A percentile compares a stretch with the other conserved stretches of the same genome.
Conservation (phyloP, 2,113 vertebrate genomes). For the Henicopernis longicauda region DNA sequence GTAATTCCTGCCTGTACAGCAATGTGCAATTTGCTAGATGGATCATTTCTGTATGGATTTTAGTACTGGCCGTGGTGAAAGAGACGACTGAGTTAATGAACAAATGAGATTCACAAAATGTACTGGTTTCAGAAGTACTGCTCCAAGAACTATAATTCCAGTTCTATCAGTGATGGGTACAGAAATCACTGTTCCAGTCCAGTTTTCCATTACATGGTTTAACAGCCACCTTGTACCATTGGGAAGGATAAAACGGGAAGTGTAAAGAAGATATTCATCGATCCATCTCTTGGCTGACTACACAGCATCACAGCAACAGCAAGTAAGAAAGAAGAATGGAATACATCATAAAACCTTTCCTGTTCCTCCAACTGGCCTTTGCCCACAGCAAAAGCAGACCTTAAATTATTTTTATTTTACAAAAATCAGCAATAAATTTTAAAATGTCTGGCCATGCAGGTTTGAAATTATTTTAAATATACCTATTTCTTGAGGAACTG, state of each 20-base stretch:
- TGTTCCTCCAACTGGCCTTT: not conserved
- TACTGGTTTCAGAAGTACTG: not conserved
- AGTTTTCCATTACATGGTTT: conserved; percentile 18
- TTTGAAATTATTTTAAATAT: conserved; percentile 60
- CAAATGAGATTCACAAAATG: not conserved
- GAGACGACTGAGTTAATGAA: not conserved
- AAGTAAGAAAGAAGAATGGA: not conserved
- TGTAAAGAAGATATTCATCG: not conserved
- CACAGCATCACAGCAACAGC: not conserved
- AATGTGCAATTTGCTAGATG: not conserved
- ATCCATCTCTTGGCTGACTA: not conserved
- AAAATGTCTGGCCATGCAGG: not conserved
- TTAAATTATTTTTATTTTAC: conserved; percentile 4
- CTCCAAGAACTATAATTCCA: not conserved
- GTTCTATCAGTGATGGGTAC: not conserved
- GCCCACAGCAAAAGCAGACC: not conserved
- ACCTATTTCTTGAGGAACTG: conserved; percentile 26
- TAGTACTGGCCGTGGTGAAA: not conserved
- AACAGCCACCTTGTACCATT: not conserved
- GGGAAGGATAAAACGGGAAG: conserved; percentile 1
- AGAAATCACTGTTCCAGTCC: not conserved
- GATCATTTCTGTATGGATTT: conserved; percentile 16
- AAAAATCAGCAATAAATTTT: not conserved
- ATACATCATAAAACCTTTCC: not conserved
- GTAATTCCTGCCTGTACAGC: not conserved